A percentile compares a stretch with the other conserved stretches of the same genome.
Evolutionary conservation across 2,113 vertebrate genomes (phyloP).

Genomic region (Aegithalos caudatus): DNA sequence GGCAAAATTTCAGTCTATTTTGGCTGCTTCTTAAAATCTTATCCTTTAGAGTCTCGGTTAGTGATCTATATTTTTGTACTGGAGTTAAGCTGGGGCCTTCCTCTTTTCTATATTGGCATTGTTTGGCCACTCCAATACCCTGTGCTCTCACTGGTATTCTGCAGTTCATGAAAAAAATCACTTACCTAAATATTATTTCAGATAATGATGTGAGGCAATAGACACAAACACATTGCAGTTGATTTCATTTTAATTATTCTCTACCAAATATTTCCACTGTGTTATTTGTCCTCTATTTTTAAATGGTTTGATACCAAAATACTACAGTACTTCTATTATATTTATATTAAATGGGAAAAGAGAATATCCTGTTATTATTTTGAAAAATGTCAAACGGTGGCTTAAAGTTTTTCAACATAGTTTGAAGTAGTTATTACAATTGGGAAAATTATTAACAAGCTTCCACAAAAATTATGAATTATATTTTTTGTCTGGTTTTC

Average conservation of each 20-base stretch:
- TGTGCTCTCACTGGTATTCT: not conserved
- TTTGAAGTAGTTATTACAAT: not conserved
- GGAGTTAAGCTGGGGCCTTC: not conserved
- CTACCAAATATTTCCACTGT: not conserved
- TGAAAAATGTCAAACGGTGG: not conserved
- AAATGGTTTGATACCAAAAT: not conserved
- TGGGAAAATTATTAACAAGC: not conserved
- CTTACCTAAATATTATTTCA: not conserved
- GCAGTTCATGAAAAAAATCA: not conserved
- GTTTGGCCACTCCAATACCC: not conserved
- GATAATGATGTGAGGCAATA: not conserved
- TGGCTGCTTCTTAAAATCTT: not conserved
- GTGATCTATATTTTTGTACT: not conserved
- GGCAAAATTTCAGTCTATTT: not conserved
- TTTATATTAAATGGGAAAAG: not conserved
- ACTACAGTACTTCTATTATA: not conserved
- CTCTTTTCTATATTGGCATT: not conserved
- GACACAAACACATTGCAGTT: not conserved
- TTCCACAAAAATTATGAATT: not conserved
- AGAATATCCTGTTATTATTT: not conserved
- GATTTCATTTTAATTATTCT: not conserved
- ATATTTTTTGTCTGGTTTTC: not conserved
- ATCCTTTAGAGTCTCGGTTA: not conserved
- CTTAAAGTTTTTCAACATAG: not conserved
- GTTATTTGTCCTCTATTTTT: not conserved